Evolutionary conservation across 2,797 vertebrate genomes (phyloP).

Genomic region (Acanthurus leucopareius): DNA sequence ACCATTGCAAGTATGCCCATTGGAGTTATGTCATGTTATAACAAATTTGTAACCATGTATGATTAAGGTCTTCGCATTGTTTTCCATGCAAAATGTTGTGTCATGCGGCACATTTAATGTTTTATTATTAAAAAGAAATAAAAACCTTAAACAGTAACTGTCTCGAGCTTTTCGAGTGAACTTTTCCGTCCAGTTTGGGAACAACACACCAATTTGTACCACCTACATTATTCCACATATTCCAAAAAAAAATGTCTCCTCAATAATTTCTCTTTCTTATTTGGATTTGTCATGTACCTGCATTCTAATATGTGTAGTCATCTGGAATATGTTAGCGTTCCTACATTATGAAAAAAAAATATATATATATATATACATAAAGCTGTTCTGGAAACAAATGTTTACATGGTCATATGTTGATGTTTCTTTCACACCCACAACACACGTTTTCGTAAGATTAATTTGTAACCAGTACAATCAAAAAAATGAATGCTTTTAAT

Average conservation of each 20-base stretch:
- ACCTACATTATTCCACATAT: slow-evolving; percentile 28
- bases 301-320: slow-evolving; percentile 63
- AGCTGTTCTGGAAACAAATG: slow-evolving; percentile 71
- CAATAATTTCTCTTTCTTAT: slow-evolving; percentile 55
- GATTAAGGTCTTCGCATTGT: slow-evolving; percentile 83
- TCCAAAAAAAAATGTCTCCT: slow-evolving; percentile 31
- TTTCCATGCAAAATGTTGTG: slow-evolving; percentile 86
- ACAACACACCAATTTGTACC: slow-evolving; percentile 18
- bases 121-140: slow-evolving; percentile 84
- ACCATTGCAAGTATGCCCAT: slow-evolving; percentile 85
- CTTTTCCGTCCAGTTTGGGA: slow-evolving; percentile 38
- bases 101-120: slow-evolving; percentile 84
- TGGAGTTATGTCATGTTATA: slow-evolving; percentile 85
- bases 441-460: slow-evolving; percentile 75
- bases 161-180: slow-evolving; percentile 52
- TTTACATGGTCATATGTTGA: slow-evolving; percentile 73
- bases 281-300: slow-evolving; percentile 66
- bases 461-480: slow-evolving; percentile 84
- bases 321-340: slow-evolving; percentile 70
- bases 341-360: slow-evolving; percentile 56
- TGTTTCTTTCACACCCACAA: slow-evolving; percentile 63
- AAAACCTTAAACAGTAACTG: slow-evolving; percentile 78
- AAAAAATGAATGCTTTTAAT: slow-evolving; percentile 74
- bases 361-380: slow-evolving; percentile 54
- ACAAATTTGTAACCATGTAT: slow-evolving; percentile 85